phyloP scores from a whole-genome alignment of 2,888 invertebrate genomes.

The Pristionchus exspectatus region DNA sequence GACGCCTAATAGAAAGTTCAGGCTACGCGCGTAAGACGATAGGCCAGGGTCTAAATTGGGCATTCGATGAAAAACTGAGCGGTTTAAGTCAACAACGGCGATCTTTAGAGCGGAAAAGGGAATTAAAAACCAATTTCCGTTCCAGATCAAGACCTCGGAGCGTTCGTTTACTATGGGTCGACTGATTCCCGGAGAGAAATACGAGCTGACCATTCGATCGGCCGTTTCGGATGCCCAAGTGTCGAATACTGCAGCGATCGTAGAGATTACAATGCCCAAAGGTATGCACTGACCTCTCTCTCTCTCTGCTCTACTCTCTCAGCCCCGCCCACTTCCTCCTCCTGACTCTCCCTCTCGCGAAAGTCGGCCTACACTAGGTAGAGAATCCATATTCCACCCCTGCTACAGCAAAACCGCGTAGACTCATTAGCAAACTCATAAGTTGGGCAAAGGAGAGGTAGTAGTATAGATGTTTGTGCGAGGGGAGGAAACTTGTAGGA shows the following conservation, averaged over 20 bases:
- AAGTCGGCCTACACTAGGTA: neutral
- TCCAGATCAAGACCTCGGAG: conserved; percentile 75
- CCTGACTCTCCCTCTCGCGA: neutral
- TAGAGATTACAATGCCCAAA: conserved; percentile 76
- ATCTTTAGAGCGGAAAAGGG: neutral
- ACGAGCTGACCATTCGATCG: conserved; percentile 76
- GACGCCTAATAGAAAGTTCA: conserved; percentile 29
- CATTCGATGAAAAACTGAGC: neutral
- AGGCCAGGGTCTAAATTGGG: neutral
- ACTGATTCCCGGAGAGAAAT: conserved; percentile 74
- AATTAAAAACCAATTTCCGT: neutral
- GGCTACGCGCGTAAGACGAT: conserved; percentile 8
- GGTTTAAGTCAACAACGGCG: neutral
- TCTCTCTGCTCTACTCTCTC: neutral
- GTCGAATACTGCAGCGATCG: conserved; percentile 76
- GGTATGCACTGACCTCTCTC: conserved; percentile 58
- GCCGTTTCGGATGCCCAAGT: conserved; percentile 62
- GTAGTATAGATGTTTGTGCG: neutral
- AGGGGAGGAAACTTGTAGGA: neutral
- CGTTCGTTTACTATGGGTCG: conserved; percentile 73
- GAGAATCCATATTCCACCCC: neutral
- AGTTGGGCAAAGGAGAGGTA: neutral
- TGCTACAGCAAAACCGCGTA: neutral
- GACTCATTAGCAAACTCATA: conserved; percentile 41
- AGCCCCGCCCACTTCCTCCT: neutral